phyloP scores from a whole-genome alignment of 2,888 invertebrate genomes.

The Poecilobothrus nobilitatus region DNA sequence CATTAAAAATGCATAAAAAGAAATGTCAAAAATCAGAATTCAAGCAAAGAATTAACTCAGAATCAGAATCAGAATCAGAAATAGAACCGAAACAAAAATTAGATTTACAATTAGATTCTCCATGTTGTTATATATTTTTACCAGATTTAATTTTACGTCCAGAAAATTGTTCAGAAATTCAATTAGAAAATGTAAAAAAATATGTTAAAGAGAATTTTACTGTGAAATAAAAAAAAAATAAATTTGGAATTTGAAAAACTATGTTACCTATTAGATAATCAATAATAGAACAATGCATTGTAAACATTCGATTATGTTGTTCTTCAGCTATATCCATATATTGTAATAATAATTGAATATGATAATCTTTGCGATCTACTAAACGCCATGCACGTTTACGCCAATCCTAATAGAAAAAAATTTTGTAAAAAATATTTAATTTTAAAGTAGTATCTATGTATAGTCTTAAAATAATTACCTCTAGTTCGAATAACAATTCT shows the following conservation, averaged over 20 bases:
- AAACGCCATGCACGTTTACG: conserved; percentile 24
- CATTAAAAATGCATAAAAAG: no score
- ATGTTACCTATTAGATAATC: conserved; percentile 31
- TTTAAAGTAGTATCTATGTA: no score
- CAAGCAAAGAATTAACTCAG: no score
- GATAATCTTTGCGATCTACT: conserved; percentile 32
- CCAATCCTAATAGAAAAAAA: conserved; percentile 26
- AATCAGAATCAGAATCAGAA: neutral
- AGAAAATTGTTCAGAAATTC: neutral
- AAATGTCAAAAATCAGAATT: no score
- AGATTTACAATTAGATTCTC: neutral
- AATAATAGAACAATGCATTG: conserved; percentile 30
- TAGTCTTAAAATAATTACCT: conserved; percentile 14
- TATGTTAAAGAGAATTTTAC: neutral
- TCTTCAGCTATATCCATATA: conserved; percentile 32
- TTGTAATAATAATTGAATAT: conserved; percentile 28
- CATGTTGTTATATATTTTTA: neutral
- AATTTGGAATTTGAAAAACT: no score
- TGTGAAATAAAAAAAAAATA: neutral
- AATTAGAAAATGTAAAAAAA: neutral
- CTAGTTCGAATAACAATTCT: conserved; percentile 33
- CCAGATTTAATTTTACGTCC: neutral
- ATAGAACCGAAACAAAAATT: no score
- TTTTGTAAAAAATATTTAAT: neutral
- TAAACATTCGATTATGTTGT: conserved; percentile 29